Conservation (phyloP, 2,113 vertebrate genomes). For the Tupaia tana region DNA sequence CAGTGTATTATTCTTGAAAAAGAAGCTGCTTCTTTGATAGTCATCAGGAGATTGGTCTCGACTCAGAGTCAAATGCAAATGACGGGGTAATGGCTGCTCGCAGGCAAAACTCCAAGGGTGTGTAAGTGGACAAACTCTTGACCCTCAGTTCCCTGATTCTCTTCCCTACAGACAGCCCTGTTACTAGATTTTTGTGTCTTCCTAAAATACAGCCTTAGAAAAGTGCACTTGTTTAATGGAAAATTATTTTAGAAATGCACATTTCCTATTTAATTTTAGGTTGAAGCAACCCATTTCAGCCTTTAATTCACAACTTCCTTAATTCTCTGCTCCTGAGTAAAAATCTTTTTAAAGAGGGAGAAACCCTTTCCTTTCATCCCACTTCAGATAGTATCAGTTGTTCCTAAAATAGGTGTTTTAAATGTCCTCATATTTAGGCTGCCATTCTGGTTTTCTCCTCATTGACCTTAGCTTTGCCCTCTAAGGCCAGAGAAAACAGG, state of each 20-base stretch:
- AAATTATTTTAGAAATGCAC: neutral
- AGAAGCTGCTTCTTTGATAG: neutral
- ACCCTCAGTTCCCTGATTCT: neutral
- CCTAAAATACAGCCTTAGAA: neutral
- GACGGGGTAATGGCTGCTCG: neutral
- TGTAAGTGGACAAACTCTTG: neutral
- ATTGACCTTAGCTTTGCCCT: slow-evolving; percentile 2
- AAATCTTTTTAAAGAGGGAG: neutral
- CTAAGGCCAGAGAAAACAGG: slow-evolving; percentile 44
- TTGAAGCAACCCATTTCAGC: neutral
- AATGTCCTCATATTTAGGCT: neutral
- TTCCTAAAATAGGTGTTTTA: neutral
- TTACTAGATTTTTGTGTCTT: neutral
- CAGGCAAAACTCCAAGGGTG: neutral
- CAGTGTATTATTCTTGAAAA: neutral
- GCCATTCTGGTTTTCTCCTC: neutral
- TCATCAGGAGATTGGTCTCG: neutral
- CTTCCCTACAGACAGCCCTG: neutral
- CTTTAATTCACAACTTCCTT: neutral
- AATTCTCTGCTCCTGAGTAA: neutral
- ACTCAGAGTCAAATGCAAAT: neutral
- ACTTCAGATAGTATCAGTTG: neutral
- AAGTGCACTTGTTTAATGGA: neutral
- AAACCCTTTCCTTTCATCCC: neutral
- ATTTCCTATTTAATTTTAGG: neutral